Evolutionary conservation across 2,797 vertebrate genomes (phyloP).

Genomic region (Petrocephalus schoutedeni): DNA sequence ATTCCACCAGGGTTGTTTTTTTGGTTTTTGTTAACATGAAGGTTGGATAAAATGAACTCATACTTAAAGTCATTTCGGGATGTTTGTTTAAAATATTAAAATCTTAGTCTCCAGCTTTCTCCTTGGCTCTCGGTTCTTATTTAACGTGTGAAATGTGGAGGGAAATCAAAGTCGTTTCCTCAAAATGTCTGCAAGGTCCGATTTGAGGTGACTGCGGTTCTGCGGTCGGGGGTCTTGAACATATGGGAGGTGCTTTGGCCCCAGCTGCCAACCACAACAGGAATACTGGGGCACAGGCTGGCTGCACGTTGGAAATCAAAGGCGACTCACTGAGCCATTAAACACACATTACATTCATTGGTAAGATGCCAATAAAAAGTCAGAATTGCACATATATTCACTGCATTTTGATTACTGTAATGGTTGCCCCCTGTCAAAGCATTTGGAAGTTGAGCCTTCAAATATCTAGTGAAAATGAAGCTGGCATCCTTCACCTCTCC

Average conservation of each 20-base stretch:
- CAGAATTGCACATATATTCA: background rate
- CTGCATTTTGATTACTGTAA: background rate
- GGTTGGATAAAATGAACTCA: slow-evolving; percentile 6
- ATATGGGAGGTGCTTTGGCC: background rate
- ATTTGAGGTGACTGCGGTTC: slow-evolving; percentile 14
- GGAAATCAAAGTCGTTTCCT: slow-evolving; percentile 18
- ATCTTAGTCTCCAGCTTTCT: background rate
- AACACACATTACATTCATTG: background rate
- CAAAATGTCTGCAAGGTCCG: slow-evolving; percentile 8
- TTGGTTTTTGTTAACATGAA: background rate
- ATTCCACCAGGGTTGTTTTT: background rate
- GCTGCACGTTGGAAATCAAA: background rate
- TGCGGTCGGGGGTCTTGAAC: background rate
- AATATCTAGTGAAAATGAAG: background rate
- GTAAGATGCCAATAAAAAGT: background rate
- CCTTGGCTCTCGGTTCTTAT: slow-evolving; percentile 11
- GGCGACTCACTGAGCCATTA: background rate
- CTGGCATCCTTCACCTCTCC: background rate
- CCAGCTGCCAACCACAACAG: slow-evolving; percentile 42
- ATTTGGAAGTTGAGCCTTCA: background rate
- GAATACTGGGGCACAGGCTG: slow-evolving; percentile 55
- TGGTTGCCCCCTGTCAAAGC: background rate
- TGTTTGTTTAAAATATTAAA: slow-evolving; percentile 6
- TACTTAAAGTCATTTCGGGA: background rate
- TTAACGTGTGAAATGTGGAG: slow-evolving; percentile 19